These are phyloP conservation scores for Zele albiditarsus DNA, from an alignment of 2,888 invertebrate species.

Conservation along the genomic window DNA sequence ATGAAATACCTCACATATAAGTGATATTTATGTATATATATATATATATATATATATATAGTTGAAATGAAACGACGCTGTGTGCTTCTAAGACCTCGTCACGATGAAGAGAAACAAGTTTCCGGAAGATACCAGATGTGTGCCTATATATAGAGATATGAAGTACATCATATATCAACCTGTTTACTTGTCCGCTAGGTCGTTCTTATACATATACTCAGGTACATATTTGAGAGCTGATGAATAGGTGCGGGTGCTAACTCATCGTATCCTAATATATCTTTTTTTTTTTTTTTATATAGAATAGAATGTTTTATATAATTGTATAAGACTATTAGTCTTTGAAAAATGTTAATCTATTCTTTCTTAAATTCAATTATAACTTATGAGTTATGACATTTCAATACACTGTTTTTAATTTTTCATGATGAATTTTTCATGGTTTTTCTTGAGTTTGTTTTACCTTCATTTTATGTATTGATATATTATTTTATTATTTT, in stretches of 20 bases:
- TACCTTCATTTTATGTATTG: no score
- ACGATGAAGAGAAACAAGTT: conserved; percentile 31
- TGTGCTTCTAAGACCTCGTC: conserved; percentile 3
- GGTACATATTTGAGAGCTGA: neutral
- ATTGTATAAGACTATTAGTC: no score
- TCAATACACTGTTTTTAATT: no score
- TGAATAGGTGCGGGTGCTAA: conserved; percentile 20
- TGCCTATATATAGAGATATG: conserved; percentile 20
- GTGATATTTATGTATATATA: no score
- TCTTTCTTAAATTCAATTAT: no score
- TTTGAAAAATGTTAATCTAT: no score
- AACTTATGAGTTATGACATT: no score
- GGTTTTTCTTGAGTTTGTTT: no score
- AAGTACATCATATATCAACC: conserved; percentile 30
- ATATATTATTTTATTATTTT: no score
- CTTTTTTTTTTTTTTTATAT: neutral
- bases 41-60: neutral
- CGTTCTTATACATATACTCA: conserved; percentile 2
- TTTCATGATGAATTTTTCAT: no score
- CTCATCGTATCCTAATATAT: neutral
- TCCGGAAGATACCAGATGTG: conserved; percentile 25
- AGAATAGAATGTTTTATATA: no score
- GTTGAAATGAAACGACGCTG: neutral
- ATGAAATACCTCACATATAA: no score
- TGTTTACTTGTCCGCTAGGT: conserved; percentile 30